Conservation (phyloP, 2,113 vertebrate species). For the Nyctereutes procyonoides region DNA sequence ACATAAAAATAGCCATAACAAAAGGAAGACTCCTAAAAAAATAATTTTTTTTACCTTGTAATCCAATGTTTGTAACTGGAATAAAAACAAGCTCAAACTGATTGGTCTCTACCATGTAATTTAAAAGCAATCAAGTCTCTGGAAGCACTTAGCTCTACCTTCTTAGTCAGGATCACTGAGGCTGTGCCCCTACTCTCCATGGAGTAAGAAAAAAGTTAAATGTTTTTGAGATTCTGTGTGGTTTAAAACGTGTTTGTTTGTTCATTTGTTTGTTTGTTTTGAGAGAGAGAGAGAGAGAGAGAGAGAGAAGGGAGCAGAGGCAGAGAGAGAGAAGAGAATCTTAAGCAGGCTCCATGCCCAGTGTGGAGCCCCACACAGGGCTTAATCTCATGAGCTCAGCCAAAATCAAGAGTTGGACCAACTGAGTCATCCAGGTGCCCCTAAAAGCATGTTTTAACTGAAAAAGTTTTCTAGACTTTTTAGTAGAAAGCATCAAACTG, state of each 20-base stretch:
- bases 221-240: background rate
- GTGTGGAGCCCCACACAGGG: background rate
- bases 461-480: constrained; percentile 23
- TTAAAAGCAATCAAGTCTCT: background rate
- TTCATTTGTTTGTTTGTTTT: background rate
- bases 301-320: background rate
- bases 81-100: background rate
- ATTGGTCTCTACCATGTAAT: background rate
- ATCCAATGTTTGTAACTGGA: background rate
- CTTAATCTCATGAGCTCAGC: background rate
- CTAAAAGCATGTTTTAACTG: background rate
- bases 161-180: background rate
- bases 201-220: background rate
- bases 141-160: background rate
- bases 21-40: background rate
- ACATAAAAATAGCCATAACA: background rate
- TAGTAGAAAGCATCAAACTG: background rate
- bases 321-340: background rate
- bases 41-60: background rate
- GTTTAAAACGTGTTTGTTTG: background rate
- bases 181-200: background rate
- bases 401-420: background rate
- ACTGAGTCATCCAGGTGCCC: background rate
- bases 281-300: background rate
- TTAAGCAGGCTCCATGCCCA: background rate